Base-by-base conservation (phyloP, 2,888 invertebrate genomes). In the Drosophila cognata region DNA sequence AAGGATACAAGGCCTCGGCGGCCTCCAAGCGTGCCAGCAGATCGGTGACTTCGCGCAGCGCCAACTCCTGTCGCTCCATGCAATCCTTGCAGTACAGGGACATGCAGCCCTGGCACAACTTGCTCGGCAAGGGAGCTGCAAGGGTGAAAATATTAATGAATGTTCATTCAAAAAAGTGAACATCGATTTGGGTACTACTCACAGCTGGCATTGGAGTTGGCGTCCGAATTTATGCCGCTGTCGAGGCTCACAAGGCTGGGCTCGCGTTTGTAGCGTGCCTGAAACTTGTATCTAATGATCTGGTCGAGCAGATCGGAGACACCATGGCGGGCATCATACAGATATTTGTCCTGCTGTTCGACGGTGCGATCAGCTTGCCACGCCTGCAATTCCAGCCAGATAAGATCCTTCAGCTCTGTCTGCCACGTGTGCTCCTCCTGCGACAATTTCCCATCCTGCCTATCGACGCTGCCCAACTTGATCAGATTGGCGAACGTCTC, bases 311-410 rank as follows among this genome's bases (percentile, higher is more conserved):
- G 94, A 46, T 94, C 93, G 13, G 95, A 96, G 74, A 98, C 96
- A 66, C 94, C 94, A 86, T 96, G 95, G 48, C 98, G 94, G 82
- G 96, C 96, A 52, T 95, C 94, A 89, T 96, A 96, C 25, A 98
- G 94, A 91, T 95, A 96, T 67, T 95, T 95, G 92, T 98, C 97
- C 93, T 97, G 97, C 85, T 96, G 96, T 60, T 95, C 94, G 25
- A 96, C 94, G 1, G 95, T 95, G 55, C 97, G 94, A 77, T 96
- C 96, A 0, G 97, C 96, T 79, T 96, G 95, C 94, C 95, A 96
- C 1, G 98, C 98, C 93, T 97, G 97, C 74, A 98, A 94, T 94
- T 98, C 98, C 82, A 98, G 93, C 98, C 98, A 98, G 83, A 98
- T 96, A 81, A 97, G 94, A 93, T 98, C 98, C 93, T 97, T 97